A percentile compares a stretch with the other conserved stretches of the same genome.
phyloP scores from a whole-genome alignment of 2,797 vertebrate species.

The Propithecus deckenii region DNA sequence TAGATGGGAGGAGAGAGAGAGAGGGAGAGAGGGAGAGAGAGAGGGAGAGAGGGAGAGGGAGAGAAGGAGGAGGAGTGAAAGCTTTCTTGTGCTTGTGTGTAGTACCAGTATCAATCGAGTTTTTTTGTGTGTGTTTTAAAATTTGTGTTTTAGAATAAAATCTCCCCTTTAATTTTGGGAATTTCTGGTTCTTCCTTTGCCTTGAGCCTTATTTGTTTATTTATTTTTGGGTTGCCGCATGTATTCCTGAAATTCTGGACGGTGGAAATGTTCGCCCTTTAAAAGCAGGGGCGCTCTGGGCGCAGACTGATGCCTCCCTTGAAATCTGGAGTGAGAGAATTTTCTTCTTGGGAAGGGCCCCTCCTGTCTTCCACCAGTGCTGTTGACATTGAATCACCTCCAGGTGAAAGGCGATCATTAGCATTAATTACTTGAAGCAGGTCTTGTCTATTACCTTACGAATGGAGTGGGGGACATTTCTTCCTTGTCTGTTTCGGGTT shows the following conservation, averaged over 20 bases:
- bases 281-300: background rate
- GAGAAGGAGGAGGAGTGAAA: background rate
- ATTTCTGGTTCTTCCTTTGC: background rate
- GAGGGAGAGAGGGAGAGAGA: background rate
- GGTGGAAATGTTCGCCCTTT: background rate
- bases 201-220: background rate
- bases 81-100: background rate
- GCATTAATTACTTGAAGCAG: accelerated
- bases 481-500: background rate
- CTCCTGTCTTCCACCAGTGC: background rate
- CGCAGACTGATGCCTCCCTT: background rate
- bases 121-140: background rate
- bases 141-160: background rate
- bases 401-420: background rate
- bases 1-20: background rate
- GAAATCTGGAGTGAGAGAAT: background rate
- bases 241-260: background rate
- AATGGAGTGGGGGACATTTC: accelerated
- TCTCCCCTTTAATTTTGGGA: background rate
- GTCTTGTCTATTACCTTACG: background rate
- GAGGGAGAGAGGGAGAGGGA: background rate
- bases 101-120: background rate
- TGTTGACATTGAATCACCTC: background rate
- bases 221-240: background rate
- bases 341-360: background rate